Conservation (phyloP, 1,140 invertebrate genomes). For the Drosophila tropicalis region DNA sequence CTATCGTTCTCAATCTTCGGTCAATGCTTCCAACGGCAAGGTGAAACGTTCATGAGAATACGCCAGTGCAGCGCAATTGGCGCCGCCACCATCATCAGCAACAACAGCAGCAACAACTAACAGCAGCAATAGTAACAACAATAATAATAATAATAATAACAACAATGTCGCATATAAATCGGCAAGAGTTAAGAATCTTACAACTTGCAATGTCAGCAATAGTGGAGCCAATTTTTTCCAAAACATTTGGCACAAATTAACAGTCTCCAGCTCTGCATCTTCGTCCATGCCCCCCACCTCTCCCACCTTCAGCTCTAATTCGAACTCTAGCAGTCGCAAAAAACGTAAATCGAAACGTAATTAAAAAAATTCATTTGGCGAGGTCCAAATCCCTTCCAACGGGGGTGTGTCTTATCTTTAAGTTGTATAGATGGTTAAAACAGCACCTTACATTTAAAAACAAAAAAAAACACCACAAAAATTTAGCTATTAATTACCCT, state of each 20-base stretch:
- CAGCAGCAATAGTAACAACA: slow-evolving; percentile 41
- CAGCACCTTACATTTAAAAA: slow-evolving; percentile 17
- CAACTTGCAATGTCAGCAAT: slow-evolving; percentile 27
- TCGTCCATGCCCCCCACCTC: slow-evolving; percentile 17
- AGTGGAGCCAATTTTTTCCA: slow-evolving; percentile 44
- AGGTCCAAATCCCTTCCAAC: slow-evolving; percentile 14
- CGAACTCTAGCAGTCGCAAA: slow-evolving; percentile 58
- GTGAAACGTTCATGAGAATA: slow-evolving; percentile 83
- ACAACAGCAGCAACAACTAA: background rate
- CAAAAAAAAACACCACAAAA: slow-evolving; percentile 26
- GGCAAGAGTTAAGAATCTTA: slow-evolving; percentile 33
- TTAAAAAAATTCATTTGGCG: slow-evolving; percentile 37
- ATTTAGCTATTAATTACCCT: slow-evolving; percentile 66
- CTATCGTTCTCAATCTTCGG: slow-evolving; percentile 43
- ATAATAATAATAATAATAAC: slow-evolving; percentile 59
- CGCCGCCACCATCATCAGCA: slow-evolving; percentile 23
- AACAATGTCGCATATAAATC: slow-evolving; percentile 67
- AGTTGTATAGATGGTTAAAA: slow-evolving; percentile 61
- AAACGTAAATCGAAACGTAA: slow-evolving; percentile 76
- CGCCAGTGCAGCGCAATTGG: slow-evolving; percentile 64
- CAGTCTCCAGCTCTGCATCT: slow-evolving; percentile 17
- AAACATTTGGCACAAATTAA: slow-evolving; percentile 64
- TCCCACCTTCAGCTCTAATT: slow-evolving; percentile 16
- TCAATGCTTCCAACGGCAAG: slow-evolving; percentile 75
- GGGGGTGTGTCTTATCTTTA: slow-evolving; percentile 26